Evolutionary conservation across 2,888 invertebrate species (phyloP), one percentile per base, ranked within the genome.

Genomic region (Oligia strigilis): DNA sequence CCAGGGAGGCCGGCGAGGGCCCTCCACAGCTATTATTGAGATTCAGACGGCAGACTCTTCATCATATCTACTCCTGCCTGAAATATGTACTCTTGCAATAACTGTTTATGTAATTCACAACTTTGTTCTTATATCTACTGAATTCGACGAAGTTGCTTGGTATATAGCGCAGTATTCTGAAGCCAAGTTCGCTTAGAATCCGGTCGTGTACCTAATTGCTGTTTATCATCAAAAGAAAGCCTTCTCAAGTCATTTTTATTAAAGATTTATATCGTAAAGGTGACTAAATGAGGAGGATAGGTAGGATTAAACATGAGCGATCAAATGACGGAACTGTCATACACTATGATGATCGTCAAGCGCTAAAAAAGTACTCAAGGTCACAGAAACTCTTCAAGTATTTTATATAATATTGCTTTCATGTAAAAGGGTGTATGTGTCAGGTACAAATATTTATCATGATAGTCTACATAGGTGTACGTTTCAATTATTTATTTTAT

Each of bases 11-110:
- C 87, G 90, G 83, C 93, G 91, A 95, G 95, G 90, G 94, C 91
- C 88, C 96, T 96, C 92, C 90, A 94, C 90, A 89, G 93, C 95
- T 93, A 95, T 96, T 96, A 96, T 96, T 96, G 96, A 96, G 95
- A 95, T 94, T 94, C 95, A 95, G 95, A 93, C 94, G 93, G 92
- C 91, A 91, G 91, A 89, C 95, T 94, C 95, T 95, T 94, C 96
- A 95, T 95, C 95, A 94, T 93, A 92, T 93, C 94, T 93, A 92
- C 92, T 87, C 83, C 82, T 83, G 77, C 84, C 89, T 89, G 88
- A 84, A 87, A 87, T 85, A 90, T 87, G 88, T 88, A 83, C 90
- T 84, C 85, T 87, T 88, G 91, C 87, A 92, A 92, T 91, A 90
- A 91, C 89, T 87, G 87, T 85, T 90, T 90, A 89, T 86, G 82